phyloP scores from a whole-genome alignment of 2,113 vertebrate genomes.

The Leucoraja erinaceus region DNA sequence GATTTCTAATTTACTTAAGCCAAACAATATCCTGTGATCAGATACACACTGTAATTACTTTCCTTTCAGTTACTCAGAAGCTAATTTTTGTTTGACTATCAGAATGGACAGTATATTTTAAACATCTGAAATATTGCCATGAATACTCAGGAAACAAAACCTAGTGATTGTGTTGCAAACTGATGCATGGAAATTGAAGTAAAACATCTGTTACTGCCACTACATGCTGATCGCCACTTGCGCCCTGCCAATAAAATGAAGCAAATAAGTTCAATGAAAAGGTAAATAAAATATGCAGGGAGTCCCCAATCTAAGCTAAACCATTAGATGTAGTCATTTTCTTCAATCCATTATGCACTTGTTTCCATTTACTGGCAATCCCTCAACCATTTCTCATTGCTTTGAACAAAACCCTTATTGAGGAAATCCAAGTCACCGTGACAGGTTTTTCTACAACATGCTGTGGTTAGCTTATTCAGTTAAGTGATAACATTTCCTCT shows the following conservation, averaged over 20 bases:
- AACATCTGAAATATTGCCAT: not conserved
- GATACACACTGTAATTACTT: not conserved
- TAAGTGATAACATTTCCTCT: not conserved
- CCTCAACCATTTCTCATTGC: not conserved
- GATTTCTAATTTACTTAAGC: not conserved
- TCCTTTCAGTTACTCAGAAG: not conserved
- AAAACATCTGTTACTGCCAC: not conserved
- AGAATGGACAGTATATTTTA: conserved; percentile 2
- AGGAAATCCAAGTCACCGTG: not conserved
- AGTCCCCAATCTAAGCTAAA: not conserved
- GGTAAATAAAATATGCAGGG: conserved; percentile 1
- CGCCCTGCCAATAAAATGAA: not conserved
- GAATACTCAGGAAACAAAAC: not conserved
- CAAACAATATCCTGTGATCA: not conserved
- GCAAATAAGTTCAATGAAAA: not conserved
- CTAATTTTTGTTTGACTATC: not conserved
- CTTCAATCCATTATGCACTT: not conserved
- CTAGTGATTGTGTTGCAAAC: conserved; percentile 14
- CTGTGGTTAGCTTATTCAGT: not conserved
- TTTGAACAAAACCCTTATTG: not conserved
- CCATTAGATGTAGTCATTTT: not conserved
- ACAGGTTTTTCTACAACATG: not conserved
- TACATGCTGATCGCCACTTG: not conserved
- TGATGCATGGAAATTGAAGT: conserved; percentile 21
- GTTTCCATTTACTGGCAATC: conserved; percentile 11